phyloP scores from a whole-genome alignment of 2,888 invertebrate genomes.

The Meta bourneti region DNA sequence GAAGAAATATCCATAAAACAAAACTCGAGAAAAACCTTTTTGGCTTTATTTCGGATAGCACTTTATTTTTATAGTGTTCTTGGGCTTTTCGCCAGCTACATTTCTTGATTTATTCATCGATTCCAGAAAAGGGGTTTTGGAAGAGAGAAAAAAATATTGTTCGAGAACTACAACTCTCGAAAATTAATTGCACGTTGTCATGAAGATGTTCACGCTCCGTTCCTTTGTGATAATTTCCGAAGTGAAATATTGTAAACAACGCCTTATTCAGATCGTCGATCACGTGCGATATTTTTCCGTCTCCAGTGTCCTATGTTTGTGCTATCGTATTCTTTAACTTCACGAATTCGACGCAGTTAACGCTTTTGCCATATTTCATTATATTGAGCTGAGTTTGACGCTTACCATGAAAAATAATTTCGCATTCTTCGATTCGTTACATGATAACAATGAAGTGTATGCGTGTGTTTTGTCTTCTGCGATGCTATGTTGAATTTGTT shows the following conservation, averaged over 20 bases:
- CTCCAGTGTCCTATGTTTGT: neutral
- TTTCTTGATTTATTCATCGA: constrained; percentile 75
- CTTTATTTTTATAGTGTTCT: constrained; percentile 67
- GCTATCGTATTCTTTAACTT: neutral
- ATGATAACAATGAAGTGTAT: neutral
- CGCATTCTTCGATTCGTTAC: neutral
- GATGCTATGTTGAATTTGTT: no score
- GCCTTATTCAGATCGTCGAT: constrained; percentile 37
- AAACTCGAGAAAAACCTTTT: constrained; percentile 64
- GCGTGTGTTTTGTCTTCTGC: no score
- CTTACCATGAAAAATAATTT: neutral
- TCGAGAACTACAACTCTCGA: constrained; percentile 6
- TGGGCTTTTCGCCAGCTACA: constrained; percentile 62
- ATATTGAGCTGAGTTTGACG: neutral
- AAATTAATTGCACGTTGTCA: constrained; percentile 71
- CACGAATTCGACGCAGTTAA: neutral
- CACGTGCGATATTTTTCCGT: constrained; percentile 1
- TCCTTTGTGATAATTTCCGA: constrained; percentile 48
- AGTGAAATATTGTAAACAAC: constrained; percentile 69
- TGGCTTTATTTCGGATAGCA: constrained; percentile 67
- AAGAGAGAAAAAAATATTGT: constrained; percentile 15
- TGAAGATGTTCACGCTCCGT: constrained; percentile 65
- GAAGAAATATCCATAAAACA: constrained; percentile 74
- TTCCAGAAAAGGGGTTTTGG: constrained; percentile 18
- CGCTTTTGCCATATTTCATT: neutral